A percentile compares a stretch with the other conserved stretches of the same genome.
Evolutionary conservation across 2,888 invertebrate species (phyloP).

Genomic region (Dryocosmus kuriphilus): DNA sequence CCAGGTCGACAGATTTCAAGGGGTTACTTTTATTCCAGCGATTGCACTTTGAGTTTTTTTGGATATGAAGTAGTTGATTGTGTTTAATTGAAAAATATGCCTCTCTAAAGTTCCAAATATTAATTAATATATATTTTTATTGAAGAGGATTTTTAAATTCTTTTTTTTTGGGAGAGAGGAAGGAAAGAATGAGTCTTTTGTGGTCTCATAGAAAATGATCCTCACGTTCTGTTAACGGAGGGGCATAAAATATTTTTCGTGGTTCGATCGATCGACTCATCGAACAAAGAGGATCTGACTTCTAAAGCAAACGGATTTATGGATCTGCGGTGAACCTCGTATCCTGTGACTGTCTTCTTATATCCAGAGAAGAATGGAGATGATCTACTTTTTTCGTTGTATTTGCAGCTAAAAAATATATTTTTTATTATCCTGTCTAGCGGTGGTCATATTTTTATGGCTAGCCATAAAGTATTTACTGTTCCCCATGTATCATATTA

Average conservation of each 20-base stretch:
- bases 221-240: background rate
- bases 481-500: conserved; percentile 4
- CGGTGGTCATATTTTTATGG: conserved; percentile 18
- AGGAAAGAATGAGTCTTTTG: background rate
- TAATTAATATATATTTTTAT: background rate
- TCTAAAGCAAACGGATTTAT: conserved; percentile 37
- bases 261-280: conserved; percentile 33
- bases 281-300: conserved; percentile 30
- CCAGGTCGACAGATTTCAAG: background rate
- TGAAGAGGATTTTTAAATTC: background rate
- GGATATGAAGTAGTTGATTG: background rate
- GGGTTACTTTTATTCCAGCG: background rate
- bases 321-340: conserved; percentile 34
- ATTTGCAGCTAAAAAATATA: conserved; percentile 1
- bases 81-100: background rate
- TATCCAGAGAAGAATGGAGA: conserved; percentile 7
- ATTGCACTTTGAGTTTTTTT: background rate
- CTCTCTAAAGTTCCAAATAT: background rate
- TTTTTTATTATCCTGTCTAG: conserved; percentile 30
- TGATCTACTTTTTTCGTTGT: conserved; percentile 18
- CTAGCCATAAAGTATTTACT: conserved; percentile 30
- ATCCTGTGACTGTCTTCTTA: conserved; percentile 27
- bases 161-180: background rate
- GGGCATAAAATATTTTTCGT: conserved; percentile 32
- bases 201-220: conserved; percentile 20